Evolutionary conservation across 2,113 vertebrate genomes (phyloP), one percentile per base, ranked within the genome.

Genomic region (Esox niger): DNA sequence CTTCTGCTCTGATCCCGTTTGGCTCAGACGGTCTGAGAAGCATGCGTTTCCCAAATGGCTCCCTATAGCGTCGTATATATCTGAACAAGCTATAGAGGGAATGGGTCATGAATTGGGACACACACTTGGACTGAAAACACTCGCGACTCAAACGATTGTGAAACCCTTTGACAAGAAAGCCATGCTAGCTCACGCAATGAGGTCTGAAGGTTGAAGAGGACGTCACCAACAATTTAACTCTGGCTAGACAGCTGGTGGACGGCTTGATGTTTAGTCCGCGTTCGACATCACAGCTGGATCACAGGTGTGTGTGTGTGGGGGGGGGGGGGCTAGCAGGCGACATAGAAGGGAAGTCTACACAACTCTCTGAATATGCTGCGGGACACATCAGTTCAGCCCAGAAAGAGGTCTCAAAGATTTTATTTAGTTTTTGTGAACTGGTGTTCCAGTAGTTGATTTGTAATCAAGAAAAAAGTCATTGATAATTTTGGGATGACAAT

Each of bases 231-330:
- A 47, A 65, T 23, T 66, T 60, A 33, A 31, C 29, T n/a, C 67
- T 71, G 29, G 61, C 60, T 49, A 65, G 64, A 70, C 33, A 5
- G 17, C 46, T 49, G 15, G 4, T 21, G 15, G 15, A 49, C 21
- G 64, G 61, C 66, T 64, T 62, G 64, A 67, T 69, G 71, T 58
- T 66, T 1, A 11, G 46, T 49, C 57, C 25, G 35, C 4, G 23
- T 46, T 26, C 66, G 69, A 43, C 59, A 70, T 35, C 66, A n/a
- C 79, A 84, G 76, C 77, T 81, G 73, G 61, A 63, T 56, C 68
- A 63, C 77, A 84, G 78, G 68, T 79, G 69, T 13, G n/a, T n/a
- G n/a, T n/a, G n/a, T n/a, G n/a, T 66, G 54, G 74, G 43, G 31
- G 66, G 32, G 49, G 46, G 46, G 20, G 8, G 47, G 47, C 47